phyloP scores from a whole-genome alignment of 2,797 vertebrate species.

The Phrynocephalus guinanensis region DNA sequence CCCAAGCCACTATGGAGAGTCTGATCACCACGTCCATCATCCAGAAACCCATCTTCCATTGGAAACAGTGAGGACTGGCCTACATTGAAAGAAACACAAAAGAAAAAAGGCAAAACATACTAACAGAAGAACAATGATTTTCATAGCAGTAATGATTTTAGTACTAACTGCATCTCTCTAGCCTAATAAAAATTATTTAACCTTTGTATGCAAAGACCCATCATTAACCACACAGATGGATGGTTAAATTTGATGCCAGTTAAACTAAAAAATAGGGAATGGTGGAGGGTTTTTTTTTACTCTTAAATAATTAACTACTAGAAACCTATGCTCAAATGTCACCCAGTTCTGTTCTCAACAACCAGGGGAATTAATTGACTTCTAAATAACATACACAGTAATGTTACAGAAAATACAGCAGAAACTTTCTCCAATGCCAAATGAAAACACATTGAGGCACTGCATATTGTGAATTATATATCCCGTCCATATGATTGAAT shows the following conservation, averaged over 20 bases:
- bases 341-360: not conserved
- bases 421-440: not conserved
- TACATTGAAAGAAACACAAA: conserved; percentile 69
- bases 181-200: not conserved
- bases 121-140: conserved; percentile 65
- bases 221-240: conserved; percentile 28
- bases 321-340: not conserved
- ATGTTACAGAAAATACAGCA: conserved; percentile 11
- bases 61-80: conserved; percentile 98
- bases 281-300: not conserved
- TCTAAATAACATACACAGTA: not conserved
- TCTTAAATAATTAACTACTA: conserved; percentile 10
- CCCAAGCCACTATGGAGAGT: conserved; percentile 90
- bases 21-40: conserved; percentile 94
- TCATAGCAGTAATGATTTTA: conserved; percentile 7
- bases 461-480: conserved; percentile 25
- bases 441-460: not conserved
- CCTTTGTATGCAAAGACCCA: conserved; percentile 32
- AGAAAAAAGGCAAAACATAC: conserved; percentile 55
- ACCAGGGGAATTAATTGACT: not conserved
- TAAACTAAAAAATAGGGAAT: not conserved
- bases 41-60: conserved; percentile 97
- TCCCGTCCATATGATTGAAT: conserved; percentile 16
- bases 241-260: not conserved
- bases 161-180: conserved; percentile 14